Base-by-base conservation (phyloP, 2,888 invertebrate species). In the Hydrotaea cyrtoneurina region DNA sequence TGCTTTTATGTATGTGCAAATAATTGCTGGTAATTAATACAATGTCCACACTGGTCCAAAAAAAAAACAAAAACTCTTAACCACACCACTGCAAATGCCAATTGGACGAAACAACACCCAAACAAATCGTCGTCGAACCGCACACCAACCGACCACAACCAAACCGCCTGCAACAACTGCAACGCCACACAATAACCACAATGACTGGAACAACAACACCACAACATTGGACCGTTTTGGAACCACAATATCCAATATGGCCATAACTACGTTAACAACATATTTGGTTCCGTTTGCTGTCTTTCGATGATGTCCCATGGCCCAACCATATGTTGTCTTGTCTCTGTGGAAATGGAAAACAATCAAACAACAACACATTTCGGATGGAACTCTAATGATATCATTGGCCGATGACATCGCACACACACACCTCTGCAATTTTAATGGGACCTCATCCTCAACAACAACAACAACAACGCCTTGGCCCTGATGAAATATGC, bases 11-110 rank as follows among this genome's bases (percentile, higher is more conserved):
- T 77, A 31, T 73, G 72, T 69, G 73, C 73, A 78, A 74, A 79
- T 83, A 79, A 76, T 79, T 83, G 82, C 72, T 71, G 64, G 64
- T 80, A 80, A 83, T 80, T 83, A 80, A 83, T 76, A 80, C 76
- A 83, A 80, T 80, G 79, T 83, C 76, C 76, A 83, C 80, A 83
- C 53, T 76, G 80, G 75, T 39, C 19, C 59, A 57, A 79, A 83
- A 69, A 78, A 78, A 15, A 77, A 31, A 57, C 10, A 15, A 59
- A 73, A 43, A 64, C 39, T 2, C 13, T 15, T 57, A 50, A 55
- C 26, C 31, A 46, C 64, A 74, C 31, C 64, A 66, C 17, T n/a
- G 74, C 77, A 64, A 82, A 82, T n/a, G 74, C 77, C 73, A 82
- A 82, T 69, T 73, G 66, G 53, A 82, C 73, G 71, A 79, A 83